Evolutionary conservation across 2,888 invertebrate species (phyloP).

Genomic region (Chloromyia formosa): DNA sequence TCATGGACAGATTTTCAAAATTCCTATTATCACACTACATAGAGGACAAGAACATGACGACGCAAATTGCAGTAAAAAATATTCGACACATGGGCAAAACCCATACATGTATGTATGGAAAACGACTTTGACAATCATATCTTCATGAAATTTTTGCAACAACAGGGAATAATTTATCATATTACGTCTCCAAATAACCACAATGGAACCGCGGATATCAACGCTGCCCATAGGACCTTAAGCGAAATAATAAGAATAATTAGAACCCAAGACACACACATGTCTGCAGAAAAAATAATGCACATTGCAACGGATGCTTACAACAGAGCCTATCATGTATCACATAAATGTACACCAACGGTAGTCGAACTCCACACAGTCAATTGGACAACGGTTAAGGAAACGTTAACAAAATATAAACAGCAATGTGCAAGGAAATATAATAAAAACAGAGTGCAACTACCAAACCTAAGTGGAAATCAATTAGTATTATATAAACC

Average conservation of each 20-base stretch:
- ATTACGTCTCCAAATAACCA: conserved; percentile 4
- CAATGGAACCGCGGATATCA: not conserved
- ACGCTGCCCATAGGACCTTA: not conserved
- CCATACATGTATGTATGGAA: not conserved
- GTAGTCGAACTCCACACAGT: not conserved
- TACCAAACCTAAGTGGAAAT: not conserved
- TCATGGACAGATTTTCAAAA: not conserved
- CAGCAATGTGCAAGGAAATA: too few species aligned
- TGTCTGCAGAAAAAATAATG: not conserved
- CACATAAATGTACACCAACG: not conserved
- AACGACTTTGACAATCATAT: conserved; percentile 1
- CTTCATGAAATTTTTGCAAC: not conserved
- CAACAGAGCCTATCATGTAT: not conserved
- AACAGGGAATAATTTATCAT: not conserved
- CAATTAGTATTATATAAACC: too few species aligned
- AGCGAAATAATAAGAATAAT: not conserved
- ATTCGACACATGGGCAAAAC: not conserved
- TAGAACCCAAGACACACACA: too few species aligned
- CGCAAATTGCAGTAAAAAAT: conserved; percentile 1
- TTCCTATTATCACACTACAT: not conserved
- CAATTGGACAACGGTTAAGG: too few species aligned
- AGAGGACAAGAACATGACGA: not conserved
- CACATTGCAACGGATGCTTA: not conserved
- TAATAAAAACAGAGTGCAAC: not conserved
- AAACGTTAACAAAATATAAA: too few species aligned